Percentiles rank a stretch among this genome's conserved stretches.
Conservation (phyloP, 2,113 vertebrate species). For the Tretioscincus oriximinensis region DNA sequence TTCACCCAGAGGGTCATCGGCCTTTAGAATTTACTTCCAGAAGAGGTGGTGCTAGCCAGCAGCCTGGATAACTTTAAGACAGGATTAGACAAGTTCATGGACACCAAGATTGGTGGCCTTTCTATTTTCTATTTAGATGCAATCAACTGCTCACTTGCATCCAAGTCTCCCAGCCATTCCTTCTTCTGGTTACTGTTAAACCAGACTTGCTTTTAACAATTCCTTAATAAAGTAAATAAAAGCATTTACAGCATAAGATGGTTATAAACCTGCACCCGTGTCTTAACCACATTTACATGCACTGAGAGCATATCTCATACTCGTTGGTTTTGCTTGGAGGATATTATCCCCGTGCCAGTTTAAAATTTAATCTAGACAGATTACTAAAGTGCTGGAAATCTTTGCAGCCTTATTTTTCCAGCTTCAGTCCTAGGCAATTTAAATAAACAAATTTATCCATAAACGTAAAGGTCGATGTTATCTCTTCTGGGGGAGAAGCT, state of each 20-base stretch:
- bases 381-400: neutral
- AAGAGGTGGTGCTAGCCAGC: too few species aligned
- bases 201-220: too few species aligned
- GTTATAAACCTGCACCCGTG: neutral
- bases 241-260: neutral
- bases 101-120: too few species aligned
- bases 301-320: neutral
- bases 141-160: too few species aligned
- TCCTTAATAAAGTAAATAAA: too few species aligned
- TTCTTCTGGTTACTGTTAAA: too few species aligned
- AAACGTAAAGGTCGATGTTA: neutral
- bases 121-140: too few species aligned
- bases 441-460: neutral
- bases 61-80: too few species aligned
- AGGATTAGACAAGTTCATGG: too few species aligned
- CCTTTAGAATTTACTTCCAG: too few species aligned
- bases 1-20: too few species aligned
- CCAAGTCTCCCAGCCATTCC: too few species aligned
- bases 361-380: neutral
- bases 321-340: neutral
- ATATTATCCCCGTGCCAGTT: neutral
- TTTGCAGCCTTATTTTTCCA: neutral
- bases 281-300: neutral
- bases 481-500: neutral
- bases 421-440: neutral